These are phyloP conservation scores for Micronisus gabar DNA, from an alignment of 2,113 vertebrate genomes.

Conservation along the genomic window DNA sequence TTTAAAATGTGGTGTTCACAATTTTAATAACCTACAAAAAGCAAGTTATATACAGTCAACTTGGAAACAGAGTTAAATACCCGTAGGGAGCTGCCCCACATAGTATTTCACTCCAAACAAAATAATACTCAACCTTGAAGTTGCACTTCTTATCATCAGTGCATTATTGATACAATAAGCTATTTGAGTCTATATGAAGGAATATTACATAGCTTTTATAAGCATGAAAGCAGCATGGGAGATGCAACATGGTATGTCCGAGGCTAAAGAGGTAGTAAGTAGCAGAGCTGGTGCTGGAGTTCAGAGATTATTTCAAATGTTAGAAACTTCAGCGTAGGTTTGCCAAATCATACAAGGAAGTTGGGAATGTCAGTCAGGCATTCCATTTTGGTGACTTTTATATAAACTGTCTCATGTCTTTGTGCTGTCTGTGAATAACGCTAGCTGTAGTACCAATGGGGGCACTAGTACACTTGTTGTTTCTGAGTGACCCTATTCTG, in stretches of 20 bases:
- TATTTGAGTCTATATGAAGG: neutral
- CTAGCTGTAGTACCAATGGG: neutral
- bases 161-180: neutral
- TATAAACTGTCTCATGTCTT: neutral
- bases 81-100: neutral
- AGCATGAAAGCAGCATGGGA: neutral
- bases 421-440: neutral
- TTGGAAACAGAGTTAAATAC: neutral
- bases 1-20: neutral
- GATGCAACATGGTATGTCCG: neutral
- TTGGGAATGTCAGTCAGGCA: neutral
- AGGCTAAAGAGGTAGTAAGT: neutral
- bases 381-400: neutral
- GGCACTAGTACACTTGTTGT: neutral
- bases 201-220: neutral
- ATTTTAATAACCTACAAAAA: neutral
- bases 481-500: neutral
- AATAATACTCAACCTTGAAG: neutral
- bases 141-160: neutral
- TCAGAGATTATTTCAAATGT: neutral
- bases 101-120: neutral
- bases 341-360: neutral
- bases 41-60: neutral
- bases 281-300: neutral
- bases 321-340: neutral